Conservation (phyloP, 2,113 vertebrate species). For the Apodemus speciosus region DNA sequence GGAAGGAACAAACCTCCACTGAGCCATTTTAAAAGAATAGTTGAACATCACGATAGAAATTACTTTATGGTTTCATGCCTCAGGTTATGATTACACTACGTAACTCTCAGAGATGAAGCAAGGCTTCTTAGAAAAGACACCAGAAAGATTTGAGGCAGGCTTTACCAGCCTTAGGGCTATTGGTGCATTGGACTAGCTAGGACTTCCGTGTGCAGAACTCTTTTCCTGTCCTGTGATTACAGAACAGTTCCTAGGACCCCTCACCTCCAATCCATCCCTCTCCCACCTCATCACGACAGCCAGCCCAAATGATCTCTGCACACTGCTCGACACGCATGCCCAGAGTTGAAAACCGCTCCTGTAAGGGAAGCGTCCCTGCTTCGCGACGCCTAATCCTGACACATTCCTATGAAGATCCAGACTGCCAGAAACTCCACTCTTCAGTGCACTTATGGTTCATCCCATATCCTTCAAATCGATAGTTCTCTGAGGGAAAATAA, state of each 20-base stretch:
- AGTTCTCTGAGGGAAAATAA: background rate
- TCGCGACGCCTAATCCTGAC: background rate
- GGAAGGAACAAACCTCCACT: background rate
- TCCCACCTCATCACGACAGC: background rate
- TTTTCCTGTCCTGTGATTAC: background rate
- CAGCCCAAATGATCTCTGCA: background rate
- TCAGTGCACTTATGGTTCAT: background rate
- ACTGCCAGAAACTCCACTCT: background rate
- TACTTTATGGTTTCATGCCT: background rate
- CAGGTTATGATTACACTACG: background rate
- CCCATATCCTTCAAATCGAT: constrained; percentile 8
- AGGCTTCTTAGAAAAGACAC: background rate
- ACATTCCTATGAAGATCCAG: background rate
- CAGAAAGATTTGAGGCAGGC: background rate
- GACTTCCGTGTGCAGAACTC: background rate
- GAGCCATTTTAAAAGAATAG: background rate
- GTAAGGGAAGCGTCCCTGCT: background rate
- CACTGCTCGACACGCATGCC: background rate
- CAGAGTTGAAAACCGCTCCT: background rate
- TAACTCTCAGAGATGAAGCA: background rate
- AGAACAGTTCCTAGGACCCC: background rate
- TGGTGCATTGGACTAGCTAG: background rate
- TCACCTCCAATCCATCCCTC: background rate
- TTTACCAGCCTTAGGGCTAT: background rate
- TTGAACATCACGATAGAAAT: background rate